phyloP scores from a whole-genome alignment of 2,888 invertebrate genomes.

The Leptinotarsa haldemani region DNA sequence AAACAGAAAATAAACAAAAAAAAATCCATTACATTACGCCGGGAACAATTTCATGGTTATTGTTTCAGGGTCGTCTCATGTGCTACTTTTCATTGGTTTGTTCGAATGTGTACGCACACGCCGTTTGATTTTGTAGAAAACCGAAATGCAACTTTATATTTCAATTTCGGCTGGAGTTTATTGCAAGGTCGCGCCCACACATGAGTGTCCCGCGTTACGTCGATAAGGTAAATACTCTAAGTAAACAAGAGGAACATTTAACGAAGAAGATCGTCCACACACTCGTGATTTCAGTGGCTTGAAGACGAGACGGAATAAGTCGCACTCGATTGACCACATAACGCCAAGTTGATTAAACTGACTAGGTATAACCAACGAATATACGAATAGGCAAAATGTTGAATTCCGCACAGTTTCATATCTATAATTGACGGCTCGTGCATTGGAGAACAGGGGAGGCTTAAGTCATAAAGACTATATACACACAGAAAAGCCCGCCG shows the following conservation, averaged over 20 bases:
- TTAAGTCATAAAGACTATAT: no score
- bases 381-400: no score
- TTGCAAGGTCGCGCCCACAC: conserved; percentile 49
- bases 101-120: conserved; percentile 3
- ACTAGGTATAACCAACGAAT: no score
- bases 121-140: not conserved
- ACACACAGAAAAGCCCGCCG: no score
- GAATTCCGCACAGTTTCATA: no score
- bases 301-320: no score
- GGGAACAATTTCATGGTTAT: not conserved
- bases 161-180: conserved; percentile 47
- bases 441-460: no score
- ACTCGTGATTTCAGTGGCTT: conserved; percentile 4
- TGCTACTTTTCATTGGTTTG: conserved; percentile 8
- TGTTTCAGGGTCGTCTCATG: conserved; percentile 8
- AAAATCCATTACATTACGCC: not conserved
- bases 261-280: conserved; percentile 29
- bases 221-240: conserved; percentile 34
- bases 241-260: conserved; percentile 25
- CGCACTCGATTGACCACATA: no score
- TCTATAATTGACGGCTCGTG: no score
- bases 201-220: conserved; percentile 34
- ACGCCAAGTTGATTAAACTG: no score
- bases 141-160: conserved; percentile 23
- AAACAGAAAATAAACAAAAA: no score